Evolutionary conservation across 2,797 vertebrate genomes (phyloP).

Genomic region (Luscinia luscinia): DNA sequence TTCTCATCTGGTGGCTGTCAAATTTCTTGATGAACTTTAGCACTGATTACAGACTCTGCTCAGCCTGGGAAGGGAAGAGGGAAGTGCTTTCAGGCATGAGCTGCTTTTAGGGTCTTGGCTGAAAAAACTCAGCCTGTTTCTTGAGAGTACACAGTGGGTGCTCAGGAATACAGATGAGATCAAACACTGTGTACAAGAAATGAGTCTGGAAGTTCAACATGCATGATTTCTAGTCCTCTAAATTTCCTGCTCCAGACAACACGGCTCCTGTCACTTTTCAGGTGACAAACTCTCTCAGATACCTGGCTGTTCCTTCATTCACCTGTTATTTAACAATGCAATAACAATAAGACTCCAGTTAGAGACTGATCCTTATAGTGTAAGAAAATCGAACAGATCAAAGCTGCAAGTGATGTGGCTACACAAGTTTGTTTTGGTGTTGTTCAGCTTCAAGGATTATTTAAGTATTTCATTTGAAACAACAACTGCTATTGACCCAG

Average conservation of each 20-base stretch:
- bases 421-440: not conserved
- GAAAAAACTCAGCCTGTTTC: not conserved
- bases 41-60: not conserved
- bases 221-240: slow-evolving; percentile 5
- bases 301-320: not conserved
- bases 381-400: slow-evolving; percentile 9
- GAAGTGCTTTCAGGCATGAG: not conserved
- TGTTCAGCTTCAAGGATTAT: not conserved
- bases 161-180: slow-evolving; percentile 15
- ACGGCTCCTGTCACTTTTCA: not conserved
- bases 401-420: not conserved
- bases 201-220: slow-evolving; percentile 9
- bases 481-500: not conserved
- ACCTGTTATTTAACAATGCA: not conserved
- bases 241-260: slow-evolving; percentile 23
- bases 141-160: not conserved
- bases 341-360: not conserved
- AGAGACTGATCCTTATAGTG: not conserved
- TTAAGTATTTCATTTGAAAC: slow-evolving; percentile 13
- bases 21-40: not conserved
- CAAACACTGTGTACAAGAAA: slow-evolving; percentile 11
- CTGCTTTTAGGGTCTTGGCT: not conserved
- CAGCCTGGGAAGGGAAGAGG: not conserved
- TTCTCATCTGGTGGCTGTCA: not conserved
- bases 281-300: slow-evolving; percentile 4